Base-by-base conservation (phyloP, 2,888 invertebrate species). In the Pelosia muscerda region DNA sequence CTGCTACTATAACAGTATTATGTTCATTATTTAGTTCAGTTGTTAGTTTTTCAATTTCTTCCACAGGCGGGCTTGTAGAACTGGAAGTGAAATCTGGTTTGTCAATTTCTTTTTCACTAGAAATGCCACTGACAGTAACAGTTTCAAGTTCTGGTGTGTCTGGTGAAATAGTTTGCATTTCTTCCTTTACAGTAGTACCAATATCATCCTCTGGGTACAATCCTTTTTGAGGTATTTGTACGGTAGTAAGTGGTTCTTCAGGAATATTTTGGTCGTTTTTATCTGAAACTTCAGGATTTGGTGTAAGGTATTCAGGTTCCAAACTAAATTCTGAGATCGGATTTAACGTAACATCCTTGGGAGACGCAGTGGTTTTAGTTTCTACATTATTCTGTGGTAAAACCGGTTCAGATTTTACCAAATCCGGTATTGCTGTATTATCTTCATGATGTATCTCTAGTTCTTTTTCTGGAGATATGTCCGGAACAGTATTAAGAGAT, bases 111-210 rank as follows among this genome's bases (percentile, higher is more conserved):
- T 72, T 72, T 23, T 75, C 74, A 53, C 60, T 66, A 15, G 34
- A 49, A 49, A 42, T 65, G 10, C 65, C 61, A 34, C 60, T 8
- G 10, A 15, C 25, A 42, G 65, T 66, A 31, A 64, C 59, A 25
- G 55, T 56, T 26, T 70, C 68, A 19, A 42, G 25, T 31, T 65
- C n/a, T n/a, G n/a, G n/a, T n/a, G n/a, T 64, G 65, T 78, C 77
- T 55, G 81, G 79, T n/a, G 82, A 78, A 28, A 70, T 49, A 57
- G 72, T 81, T 72, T 84, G 83, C 58, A 64, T 71, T 62, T 83
- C 81, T 64, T 81, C 81, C 54, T 70, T 55, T 31, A 66, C 69
- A 60, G 82, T 82, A 42, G 67, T 74, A 66, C 68, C 67, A 62
- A 72, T 68, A 62, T 74, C 73, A 63, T 67, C 62, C 2, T 60